Base-by-base conservation (phyloP, 2,797 vertebrate species). In the Megaceryle alcyon region DNA sequence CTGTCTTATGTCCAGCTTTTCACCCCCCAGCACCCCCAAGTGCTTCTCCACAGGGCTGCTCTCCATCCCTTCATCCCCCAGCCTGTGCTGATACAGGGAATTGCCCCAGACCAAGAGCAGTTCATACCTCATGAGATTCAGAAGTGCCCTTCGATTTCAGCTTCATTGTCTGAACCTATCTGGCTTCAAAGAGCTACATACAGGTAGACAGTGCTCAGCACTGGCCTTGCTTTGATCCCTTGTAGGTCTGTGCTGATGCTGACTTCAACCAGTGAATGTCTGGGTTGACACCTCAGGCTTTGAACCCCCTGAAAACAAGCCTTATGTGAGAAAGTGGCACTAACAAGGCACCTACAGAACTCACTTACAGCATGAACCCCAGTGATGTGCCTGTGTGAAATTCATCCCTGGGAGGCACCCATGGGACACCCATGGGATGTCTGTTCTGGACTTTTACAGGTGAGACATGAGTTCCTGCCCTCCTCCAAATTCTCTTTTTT, bases 281-380 rank as follows among this genome's bases (percentile, higher is more conserved):
- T 60, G 41, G 10, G 19, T 31, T 5, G 12, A 59, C 59, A 54
- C 7, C 21, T 15, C 17, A 23, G 23, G 25, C 57, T 84, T 44
- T 17, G 12, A 83, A 51, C 18, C 11, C 7, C 22, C 12, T 7
- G 21, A 25, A 77, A 90, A 66, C 3, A 6, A 51, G 8, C 11
- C 35, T 82, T 60, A 7, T 0, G 4, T 56, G 59, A 43, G 46
- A 66, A 64, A 82, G 51, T 2, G 0, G n/a, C 35, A 37, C 48
- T 59, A 29, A 31, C 0, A 5, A 85, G 65, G 31, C 4, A 9
- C 43, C 26, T 53, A 6, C 43, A 81, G 72, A 79, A 6, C 22
- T 92, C 0, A 0, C 20, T 57, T 43, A 23, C 65, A 51, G 20
- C 80, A 59, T 0, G 4, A 86, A 39, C 29, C 49, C 16, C 39